Conservation (phyloP, 2,888 invertebrate species). For the Dryobotodes eremita region DNA sequence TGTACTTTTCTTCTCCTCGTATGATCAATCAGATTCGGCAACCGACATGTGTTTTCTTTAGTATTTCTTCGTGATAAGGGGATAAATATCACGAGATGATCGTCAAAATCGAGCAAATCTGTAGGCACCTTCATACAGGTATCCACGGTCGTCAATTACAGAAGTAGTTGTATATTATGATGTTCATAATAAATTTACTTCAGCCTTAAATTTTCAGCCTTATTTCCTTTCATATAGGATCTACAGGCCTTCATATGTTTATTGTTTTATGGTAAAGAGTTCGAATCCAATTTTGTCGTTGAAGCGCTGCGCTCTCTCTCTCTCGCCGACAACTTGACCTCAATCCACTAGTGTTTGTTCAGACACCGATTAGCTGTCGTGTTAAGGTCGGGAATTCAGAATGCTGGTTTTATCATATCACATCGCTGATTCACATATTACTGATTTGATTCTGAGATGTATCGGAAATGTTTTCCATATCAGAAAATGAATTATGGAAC, state of each 20-base stretch:
- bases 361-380: conserved; percentile 25
- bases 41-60: neutral
- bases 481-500: neutral
- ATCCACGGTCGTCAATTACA: neutral
- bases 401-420: neutral
- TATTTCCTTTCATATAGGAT: neutral
- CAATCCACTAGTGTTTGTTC: conserved; percentile 29
- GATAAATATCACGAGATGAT: neutral
- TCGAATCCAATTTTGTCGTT: conserved; percentile 52
- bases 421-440: neutral
- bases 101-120: neutral
- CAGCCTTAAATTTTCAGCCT: no score
- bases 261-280: conserved; percentile 23
- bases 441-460: neutral
- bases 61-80: no score
- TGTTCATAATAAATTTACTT: neutral
- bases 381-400: conserved; percentile 11
- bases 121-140: neutral
- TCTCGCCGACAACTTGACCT: conserved; percentile 51
- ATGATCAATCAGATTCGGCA: neutral
- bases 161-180: neutral
- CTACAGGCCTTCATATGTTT: neutral
- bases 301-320: conserved; percentile 30
- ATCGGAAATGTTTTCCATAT: neutral
- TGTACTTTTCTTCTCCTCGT: neutral